Percentiles rank a stretch among this genome's conserved stretches.
Conservation (phyloP, 64 coral and sea anemone genomes). For the Cladopsammia gracilis region DNA sequence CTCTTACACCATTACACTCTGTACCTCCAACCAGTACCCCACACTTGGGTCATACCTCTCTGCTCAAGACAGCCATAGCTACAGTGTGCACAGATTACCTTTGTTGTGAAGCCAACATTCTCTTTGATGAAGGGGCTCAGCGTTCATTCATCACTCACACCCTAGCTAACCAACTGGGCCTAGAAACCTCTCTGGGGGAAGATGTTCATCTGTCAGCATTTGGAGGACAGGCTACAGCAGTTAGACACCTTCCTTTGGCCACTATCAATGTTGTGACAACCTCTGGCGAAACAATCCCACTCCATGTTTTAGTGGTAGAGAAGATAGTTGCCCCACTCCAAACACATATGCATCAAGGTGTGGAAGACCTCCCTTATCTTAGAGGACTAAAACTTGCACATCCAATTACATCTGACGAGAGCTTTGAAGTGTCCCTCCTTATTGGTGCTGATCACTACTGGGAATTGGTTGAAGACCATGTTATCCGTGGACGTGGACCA, state of each 20-base stretch:
- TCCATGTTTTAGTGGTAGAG: constrained; percentile 54
- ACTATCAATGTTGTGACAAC: constrained; percentile 32
- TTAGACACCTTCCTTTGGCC: neutral
- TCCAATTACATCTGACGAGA: constrained; percentile 34
- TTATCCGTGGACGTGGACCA: constrained; percentile 1
- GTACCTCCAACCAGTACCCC: neutral
- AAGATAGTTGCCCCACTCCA: constrained; percentile 63
- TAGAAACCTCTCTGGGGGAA: neutral
- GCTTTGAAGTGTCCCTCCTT: constrained; percentile 40
- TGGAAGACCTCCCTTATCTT: constrained; percentile 43
- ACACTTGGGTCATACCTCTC: constrained; percentile 4
- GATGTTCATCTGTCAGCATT: constrained; percentile 39
- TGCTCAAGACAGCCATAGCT: constrained; percentile 69
- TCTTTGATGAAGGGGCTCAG: constrained; percentile 67
- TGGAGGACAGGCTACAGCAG: neutral
- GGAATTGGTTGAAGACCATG: constrained; percentile 33
- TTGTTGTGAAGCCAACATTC: constrained; percentile 46
- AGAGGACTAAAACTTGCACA: constrained; percentile 46
- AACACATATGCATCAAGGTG: neutral
- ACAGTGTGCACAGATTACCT: neutral
- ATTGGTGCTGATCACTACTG: constrained; percentile 60
- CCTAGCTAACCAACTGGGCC: constrained; percentile 19
- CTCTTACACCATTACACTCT: neutral
- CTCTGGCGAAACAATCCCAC: constrained; percentile 35
- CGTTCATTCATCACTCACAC: constrained; percentile 58